Evolutionary conservation across 2,113 vertebrate species (phyloP), one percentile per base, ranked within the genome.

Genomic region (Nibea coibor): DNA sequence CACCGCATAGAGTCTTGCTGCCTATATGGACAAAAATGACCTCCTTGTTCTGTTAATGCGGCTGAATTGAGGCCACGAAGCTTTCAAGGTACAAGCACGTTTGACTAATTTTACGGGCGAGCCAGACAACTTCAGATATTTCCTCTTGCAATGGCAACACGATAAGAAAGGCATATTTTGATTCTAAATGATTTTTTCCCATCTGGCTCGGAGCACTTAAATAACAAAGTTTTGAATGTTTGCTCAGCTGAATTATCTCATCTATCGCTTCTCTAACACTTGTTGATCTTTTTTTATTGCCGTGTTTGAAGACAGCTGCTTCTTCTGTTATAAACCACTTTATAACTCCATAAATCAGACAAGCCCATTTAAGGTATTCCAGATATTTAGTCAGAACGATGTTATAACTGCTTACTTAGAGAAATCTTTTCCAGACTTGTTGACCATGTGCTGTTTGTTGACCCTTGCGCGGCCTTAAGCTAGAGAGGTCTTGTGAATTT

Each of bases 401-500:
- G 0, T 70, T 64, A 82, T n/a, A 70, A 62, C n/a, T 35, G 5
- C 4, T 69, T 61, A 42, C 67, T 53, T 35, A 14, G 20, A 63
- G 11, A 72, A 39, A 14, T 72, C 45, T 39, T 61, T 10, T 58
- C 19, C 59, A 5, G 17, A n/a, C 31, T 63, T 12, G 16, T 17
- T 42, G 31, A 42, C 14, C 72, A 47, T 53, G 20, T 82, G 73
- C 28, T 79, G 0, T 54, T 51, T 35, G 45, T 76, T 84, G 80
- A 84, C 62, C 72, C 17, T 15, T 31, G 16, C 35, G 0, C 51
- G 42, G 2, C 61, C 48, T 28, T 17, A 6, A 10, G 35, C 28
- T n/a, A 15, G 20, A 11, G 28, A 19, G 74, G 75, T 85, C 88
- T 87, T 80, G 81, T 79, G 71, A 87, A 80, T 72, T 69, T 28